Base-by-base conservation (phyloP, 2,888 invertebrate genomes). In the Dermolepida albohirtum region DNA sequence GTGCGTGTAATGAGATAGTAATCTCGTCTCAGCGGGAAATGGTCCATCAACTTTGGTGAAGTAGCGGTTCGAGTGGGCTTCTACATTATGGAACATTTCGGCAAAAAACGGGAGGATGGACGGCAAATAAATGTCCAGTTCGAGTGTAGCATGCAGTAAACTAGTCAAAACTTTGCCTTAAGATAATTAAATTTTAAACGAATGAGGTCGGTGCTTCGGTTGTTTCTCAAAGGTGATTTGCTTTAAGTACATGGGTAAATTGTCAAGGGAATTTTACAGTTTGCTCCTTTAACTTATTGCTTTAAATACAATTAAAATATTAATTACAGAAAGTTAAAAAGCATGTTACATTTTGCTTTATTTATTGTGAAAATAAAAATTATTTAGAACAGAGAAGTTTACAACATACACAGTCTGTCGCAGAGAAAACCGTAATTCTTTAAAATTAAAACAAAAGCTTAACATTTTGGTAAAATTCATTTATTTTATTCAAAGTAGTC, bases 141-240 rank as follows among this genome's bases (percentile, higher is more conserved):
- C 14, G 14, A 12, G 22, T 39, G 14, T 29, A 16, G 49, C 57
- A 44, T 17, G 66, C 57, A 54, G 57, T 66, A 66, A 66, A 66
- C 66, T 66, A 66, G 55, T 66, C 66, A 57, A 44, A 66, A 55
- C 22, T 66, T 66, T 49, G 66, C 66, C 66, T 12, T 57, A 44
- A 49, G 66, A 49, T 49, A 66, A 57, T 66, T 66, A 55, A 66
- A 55, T 66, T 66, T 66, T 55, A 66, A 66, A 66, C 17, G 55
- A 57, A 66, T 39, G 66, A 55, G 66, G 16, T 66, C 66, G 66
- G 50, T 39, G 41, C n/a, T 41, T 52, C 22, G 16, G 27, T 14
- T 44, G 5, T 14, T 52, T 40, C 29, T 27, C 39, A 22, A 64
- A 63, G 29, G 29, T 11, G 49, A 11, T 7, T 40, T 40, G 49